Conservation (phyloP, 2,888 invertebrate species). For the Ariolimax columbianus region DNA sequence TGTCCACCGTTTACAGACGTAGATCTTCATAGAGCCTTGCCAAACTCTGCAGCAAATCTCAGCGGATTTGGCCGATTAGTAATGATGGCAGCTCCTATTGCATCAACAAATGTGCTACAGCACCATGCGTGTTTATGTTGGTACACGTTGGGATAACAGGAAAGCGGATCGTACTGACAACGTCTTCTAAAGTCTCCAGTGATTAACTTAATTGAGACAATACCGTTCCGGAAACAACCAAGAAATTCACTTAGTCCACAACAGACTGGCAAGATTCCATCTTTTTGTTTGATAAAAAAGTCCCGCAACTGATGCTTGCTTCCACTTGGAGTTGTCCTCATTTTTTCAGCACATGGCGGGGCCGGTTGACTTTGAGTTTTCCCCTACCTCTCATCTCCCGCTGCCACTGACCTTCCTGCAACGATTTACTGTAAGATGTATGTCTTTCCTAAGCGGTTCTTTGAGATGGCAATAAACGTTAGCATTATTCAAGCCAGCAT, state of each 20-base stretch:
- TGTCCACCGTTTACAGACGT: background rate
- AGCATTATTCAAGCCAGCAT: too few species aligned
- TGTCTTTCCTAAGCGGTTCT: too few species aligned
- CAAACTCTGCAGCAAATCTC: background rate
- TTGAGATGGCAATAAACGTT: too few species aligned
- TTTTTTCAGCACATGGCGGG: too few species aligned
- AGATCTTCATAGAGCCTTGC: background rate
- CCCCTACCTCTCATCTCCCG: too few species aligned
- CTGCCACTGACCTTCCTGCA: too few species aligned
- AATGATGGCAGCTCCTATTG: background rate
- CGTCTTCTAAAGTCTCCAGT: background rate
- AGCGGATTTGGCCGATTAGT: background rate
- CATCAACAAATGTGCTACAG: background rate
- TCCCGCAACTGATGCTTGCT: too few species aligned
- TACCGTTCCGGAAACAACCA: background rate
- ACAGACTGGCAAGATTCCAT: background rate
- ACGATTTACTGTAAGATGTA: too few species aligned
- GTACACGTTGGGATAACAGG: background rate
- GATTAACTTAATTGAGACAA: constrained; percentile 4
- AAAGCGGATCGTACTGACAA: background rate
- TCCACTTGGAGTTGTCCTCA: too few species aligned
- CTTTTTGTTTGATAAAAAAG: too few species aligned
- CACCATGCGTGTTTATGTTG: background rate
- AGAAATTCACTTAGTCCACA: background rate
- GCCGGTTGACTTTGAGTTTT: too few species aligned